phyloP scores from a whole-genome alignment of 2,113 vertebrate species.

The Formicarius rufipectus region DNA sequence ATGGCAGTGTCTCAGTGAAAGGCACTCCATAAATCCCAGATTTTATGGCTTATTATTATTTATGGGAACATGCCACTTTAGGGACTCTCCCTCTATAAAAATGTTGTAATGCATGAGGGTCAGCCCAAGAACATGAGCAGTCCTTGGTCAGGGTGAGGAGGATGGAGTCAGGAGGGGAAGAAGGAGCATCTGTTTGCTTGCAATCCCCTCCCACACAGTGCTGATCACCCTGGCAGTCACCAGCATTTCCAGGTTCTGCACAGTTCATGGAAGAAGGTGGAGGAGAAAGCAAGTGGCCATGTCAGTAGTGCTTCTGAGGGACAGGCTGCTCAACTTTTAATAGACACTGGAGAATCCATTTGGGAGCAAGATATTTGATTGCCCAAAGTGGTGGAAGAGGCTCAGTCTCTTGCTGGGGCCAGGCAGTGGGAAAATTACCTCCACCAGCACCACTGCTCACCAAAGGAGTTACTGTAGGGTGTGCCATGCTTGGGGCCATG shows the following conservation, averaged over 20 bases:
- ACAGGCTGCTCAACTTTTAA: not conserved
- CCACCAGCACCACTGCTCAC: rapidly evolving
- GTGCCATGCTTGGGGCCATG: rapidly evolving
- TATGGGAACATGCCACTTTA: not conserved
- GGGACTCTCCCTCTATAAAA: not conserved
- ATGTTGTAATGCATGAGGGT: not conserved
- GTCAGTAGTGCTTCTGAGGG: not conserved
- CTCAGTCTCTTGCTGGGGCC: not conserved
- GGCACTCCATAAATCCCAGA: not conserved
- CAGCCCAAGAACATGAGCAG: not conserved
- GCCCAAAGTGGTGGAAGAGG: not conserved
- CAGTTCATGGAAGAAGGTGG: not conserved
- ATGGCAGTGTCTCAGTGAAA: not conserved
- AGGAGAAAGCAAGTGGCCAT: rapidly evolving
- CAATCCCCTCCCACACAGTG: not conserved
- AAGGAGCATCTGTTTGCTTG: not conserved
- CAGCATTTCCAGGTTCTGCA: not conserved
- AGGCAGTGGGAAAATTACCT: not conserved
- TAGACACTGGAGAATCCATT: not conserved
- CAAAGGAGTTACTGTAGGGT: not conserved
- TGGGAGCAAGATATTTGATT: not conserved
- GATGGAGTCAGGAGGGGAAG: not conserved
- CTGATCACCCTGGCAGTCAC: not conserved
- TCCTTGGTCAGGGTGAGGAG: not conserved
- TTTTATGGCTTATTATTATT: not conserved